Evolutionary conservation across 2,113 vertebrate species (phyloP).

Genomic region (Otus sunia): DNA sequence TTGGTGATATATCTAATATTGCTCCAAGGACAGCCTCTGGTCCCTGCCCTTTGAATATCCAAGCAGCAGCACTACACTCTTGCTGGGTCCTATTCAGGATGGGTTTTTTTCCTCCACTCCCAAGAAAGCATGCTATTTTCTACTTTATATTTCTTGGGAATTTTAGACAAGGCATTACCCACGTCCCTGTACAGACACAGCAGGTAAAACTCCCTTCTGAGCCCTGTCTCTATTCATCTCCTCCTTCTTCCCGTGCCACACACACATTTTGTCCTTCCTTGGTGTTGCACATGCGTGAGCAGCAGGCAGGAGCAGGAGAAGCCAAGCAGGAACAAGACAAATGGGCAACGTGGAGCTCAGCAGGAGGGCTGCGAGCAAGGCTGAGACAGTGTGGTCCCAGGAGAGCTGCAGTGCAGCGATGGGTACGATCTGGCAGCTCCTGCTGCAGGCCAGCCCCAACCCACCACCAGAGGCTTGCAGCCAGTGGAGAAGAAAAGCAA

Average conservation of each 20-base stretch:
- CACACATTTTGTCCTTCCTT: accelerated
- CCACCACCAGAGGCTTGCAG: neutral
- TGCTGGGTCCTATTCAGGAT: neutral
- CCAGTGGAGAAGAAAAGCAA: neutral
- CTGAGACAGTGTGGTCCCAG: accelerated
- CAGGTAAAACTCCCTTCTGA: neutral
- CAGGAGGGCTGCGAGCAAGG: neutral
- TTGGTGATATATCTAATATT: neutral
- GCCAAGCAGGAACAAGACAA: neutral
- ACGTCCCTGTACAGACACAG: accelerated
- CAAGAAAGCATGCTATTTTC: neutral
- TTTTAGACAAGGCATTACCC: neutral
- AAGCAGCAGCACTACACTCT: neutral
- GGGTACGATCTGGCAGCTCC: neutral
- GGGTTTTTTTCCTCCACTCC: neutral
- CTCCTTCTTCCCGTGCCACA: neutral
- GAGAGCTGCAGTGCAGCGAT: neutral
- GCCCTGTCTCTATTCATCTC: neutral
- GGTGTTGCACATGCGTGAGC: accelerated
- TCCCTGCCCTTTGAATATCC: neutral
- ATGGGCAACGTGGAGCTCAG: accelerated
- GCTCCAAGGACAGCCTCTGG: neutral
- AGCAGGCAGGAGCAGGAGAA: neutral
- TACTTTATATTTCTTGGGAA: neutral
- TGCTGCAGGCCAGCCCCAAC: neutral